Evolutionary conservation across 1,140 invertebrate species (phyloP), one percentile per base, ranked within the genome.

Genomic region (Drosophila ogumai): DNA sequence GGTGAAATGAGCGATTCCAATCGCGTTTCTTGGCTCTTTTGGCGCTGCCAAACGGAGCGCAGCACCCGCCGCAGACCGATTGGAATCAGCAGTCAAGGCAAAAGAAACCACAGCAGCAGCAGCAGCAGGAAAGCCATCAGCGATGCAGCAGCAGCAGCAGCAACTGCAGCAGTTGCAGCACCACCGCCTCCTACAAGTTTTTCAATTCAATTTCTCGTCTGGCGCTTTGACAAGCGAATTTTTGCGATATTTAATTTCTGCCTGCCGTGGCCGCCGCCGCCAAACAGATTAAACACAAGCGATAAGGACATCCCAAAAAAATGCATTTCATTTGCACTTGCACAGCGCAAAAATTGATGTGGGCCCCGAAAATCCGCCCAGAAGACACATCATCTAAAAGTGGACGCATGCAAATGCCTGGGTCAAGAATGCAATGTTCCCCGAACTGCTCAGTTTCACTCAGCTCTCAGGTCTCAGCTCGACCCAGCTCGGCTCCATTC

Each of bases 1-100:
- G 75, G 78, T 86, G 79, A 81, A 75, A 79, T 81, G 82, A 77
- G 65, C 47, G 85, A 90, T 90, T 85, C 86, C 85, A 90, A 90
- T 90, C 85, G 64, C 52, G 67, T 72, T 72, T 72, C 67, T 72
- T 72, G 69, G 68, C 68, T 72, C 67, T 72, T 58, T 79, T 52
- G 75, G 69, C 74, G 85, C 69, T 81, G 85, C 85, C 85, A 88
- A 88, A 90, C 86, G 85, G 81, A 90, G 86, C 85, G 78, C 81
- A 79, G 67, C 82, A 78, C 78, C 66, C 81, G 58, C 73, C 44
- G 46, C 75, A 88, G 85, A 88, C 85, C 85, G 85, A 90, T 90
- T 86, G 86, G 81, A 90, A 90, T 90, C 85, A 65, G 66, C 66
- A 69, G 66, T 67, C 66, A 22, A 46, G 34, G 47, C 61, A 66